A percentile compares a stretch with the other conserved stretches of the same genome.
Conservation (phyloP, 2,888 invertebrate species). For the Drosophila rubida region DNA sequence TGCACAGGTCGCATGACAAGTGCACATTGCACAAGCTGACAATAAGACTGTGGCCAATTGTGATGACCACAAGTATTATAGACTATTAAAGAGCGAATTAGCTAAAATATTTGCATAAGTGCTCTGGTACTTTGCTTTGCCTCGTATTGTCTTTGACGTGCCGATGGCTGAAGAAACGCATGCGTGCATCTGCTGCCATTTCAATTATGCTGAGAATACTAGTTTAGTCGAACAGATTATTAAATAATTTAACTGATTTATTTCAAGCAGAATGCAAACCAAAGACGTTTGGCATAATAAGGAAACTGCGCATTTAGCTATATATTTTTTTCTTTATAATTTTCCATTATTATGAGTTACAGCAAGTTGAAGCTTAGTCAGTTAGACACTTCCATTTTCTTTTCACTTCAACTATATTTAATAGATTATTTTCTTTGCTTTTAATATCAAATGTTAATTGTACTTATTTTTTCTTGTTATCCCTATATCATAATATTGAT, state of each 20-base stretch:
- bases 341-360: not conserved
- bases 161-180: not conserved
- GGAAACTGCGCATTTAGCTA: not conserved
- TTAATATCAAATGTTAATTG: too few species aligned
- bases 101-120: conserved; percentile 20
- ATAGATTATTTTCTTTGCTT: not conserved
- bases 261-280: not conserved
- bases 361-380: not conserved
- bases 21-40: conserved; percentile 50
- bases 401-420: not conserved
- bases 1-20: conserved; percentile 71
- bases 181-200: not conserved
- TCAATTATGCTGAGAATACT: not conserved
- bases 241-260: not conserved
- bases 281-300: not conserved
- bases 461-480: not conserved
- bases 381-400: not conserved
- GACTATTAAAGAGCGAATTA: conserved; percentile 2
- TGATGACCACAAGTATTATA: conserved; percentile 19
- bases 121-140: conserved; percentile 3
- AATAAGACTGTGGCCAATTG: conserved; percentile 8
- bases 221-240: not conserved
- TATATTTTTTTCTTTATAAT: not conserved
- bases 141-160: conserved; percentile 11
- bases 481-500: not conserved